A percentile compares a stretch with the other conserved stretches of the same genome.
Evolutionary conservation across 2,888 invertebrate genomes (phyloP).

Genomic region (Anoplius nigerrimus): DNA sequence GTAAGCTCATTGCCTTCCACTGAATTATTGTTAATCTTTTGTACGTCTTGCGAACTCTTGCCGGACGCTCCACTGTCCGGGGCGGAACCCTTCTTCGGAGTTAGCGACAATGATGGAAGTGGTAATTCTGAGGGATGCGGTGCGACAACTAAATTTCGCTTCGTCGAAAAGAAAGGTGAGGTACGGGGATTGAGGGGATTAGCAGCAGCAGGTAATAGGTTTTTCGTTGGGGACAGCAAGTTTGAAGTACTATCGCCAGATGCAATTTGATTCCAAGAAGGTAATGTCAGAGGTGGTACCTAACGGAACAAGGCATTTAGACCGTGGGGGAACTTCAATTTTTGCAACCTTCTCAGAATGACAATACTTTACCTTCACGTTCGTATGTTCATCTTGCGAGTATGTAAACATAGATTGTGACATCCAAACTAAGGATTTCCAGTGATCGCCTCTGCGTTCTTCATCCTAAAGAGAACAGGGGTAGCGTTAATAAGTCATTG

Average conservation of each 20-base stretch:
- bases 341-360: background rate
- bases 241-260: constrained; percentile 55
- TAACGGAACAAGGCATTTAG: constrained; percentile 23
- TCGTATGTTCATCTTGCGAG: constrained; percentile 59
- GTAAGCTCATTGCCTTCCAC: constrained; percentile 49
- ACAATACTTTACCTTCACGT: constrained; percentile 60
- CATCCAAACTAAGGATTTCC: constrained; percentile 70
- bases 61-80: constrained; percentile 18
- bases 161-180: constrained; percentile 65
- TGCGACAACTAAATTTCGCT: constrained; percentile 63
- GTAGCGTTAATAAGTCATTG: no score
- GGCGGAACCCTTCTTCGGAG: constrained; percentile 60
- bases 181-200: constrained; percentile 69
- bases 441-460: constrained; percentile 46
- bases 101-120: constrained; percentile 68
- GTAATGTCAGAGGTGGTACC: constrained; percentile 67
- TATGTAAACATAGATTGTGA: constrained; percentile 66
- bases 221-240: constrained; percentile 69
- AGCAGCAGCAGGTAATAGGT: constrained; percentile 66
- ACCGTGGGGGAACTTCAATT: background rate
- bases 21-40: constrained; percentile 44
- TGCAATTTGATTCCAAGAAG: constrained; percentile 64
- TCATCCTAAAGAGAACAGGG: no score
- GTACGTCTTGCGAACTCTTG: constrained; percentile 13
- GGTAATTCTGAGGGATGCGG: constrained; percentile 73